These are phyloP conservation scores for Lordiphosa mommai DNA, from an alignment of 1,140 invertebrate species.

Conservation along the genomic window DNA sequence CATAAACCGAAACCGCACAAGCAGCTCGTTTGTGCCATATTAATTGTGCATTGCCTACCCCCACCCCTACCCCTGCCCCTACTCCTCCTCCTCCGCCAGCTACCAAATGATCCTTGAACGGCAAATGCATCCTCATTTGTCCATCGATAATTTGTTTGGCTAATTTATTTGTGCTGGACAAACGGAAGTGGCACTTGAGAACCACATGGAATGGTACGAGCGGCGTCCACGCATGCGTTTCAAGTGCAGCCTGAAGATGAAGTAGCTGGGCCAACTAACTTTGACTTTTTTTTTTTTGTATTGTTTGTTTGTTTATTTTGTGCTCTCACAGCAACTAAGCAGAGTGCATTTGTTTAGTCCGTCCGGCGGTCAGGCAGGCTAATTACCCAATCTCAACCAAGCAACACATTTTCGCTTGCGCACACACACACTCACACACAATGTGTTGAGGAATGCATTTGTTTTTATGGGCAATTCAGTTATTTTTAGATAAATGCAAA, in stretches of 20 bases:
- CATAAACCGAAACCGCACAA: conserved; percentile 3
- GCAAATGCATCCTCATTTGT: conserved; percentile 18
- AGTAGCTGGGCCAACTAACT: no score
- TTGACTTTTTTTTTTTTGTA: no score
- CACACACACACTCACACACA: no score
- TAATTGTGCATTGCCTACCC: conserved; percentile 1
- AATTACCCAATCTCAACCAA: not conserved
- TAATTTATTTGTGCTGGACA: conserved; percentile 20
- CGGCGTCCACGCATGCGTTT: conserved; percentile 30
- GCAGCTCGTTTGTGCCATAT: conserved; percentile 4
- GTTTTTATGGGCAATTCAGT: conserved; percentile 21
- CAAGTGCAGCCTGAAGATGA: not conserved
- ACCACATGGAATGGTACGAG: not conserved
- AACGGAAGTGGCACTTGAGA: conserved; percentile 41
- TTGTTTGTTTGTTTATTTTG: not conserved
- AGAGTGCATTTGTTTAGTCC: not conserved
- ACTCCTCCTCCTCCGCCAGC: conserved; percentile 1
- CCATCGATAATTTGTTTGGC: conserved; percentile 18
- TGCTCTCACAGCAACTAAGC: not conserved
- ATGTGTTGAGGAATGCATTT: not conserved
- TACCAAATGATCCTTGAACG: conserved; percentile 2
- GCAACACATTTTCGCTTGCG: conserved; percentile 17
- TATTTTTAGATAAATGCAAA: conserved; percentile 19
- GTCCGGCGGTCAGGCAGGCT: not conserved
- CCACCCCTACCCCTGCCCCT: not conserved